phyloP scores from a whole-genome alignment of 2,888 invertebrate genomes.

The Zygothrica quintamaculata region DNA sequence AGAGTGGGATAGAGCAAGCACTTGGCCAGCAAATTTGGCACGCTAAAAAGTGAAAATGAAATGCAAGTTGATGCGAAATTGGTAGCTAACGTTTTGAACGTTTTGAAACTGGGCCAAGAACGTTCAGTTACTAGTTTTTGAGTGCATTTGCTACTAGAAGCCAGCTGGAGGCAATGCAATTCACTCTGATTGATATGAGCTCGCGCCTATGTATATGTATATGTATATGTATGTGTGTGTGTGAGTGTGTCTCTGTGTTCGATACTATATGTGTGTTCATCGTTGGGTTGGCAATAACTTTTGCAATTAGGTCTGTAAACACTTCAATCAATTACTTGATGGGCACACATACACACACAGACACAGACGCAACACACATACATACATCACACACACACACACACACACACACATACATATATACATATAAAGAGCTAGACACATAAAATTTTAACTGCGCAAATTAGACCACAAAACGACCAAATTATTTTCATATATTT shows the following conservation, averaged over 20 bases:
- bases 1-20: slow-evolving; percentile 3
- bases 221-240: no score
- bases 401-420: slow-evolving; percentile 9
- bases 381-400: slow-evolving; percentile 9
- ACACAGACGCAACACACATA: slow-evolving; percentile 1
- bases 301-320: slow-evolving; percentile 40
- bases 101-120: not conserved
- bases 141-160: no score
- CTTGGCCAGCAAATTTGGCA: slow-evolving; percentile 22
- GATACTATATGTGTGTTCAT: no score
- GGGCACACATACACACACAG: slow-evolving; percentile 7
- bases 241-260: no score
- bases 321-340: slow-evolving; percentile 49
- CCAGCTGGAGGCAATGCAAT: slow-evolving; percentile 4
- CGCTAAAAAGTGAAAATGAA: slow-evolving; percentile 23
- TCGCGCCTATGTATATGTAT: no score
- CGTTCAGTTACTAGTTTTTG: no score
- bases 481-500: slow-evolving; percentile 57
- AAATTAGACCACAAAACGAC: slow-evolving; percentile 53
- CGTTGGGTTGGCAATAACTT: slow-evolving; percentile 6
- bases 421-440: slow-evolving; percentile 6
- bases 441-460: not conserved
- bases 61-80: slow-evolving; percentile 10
- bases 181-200: not conserved
- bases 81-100: slow-evolving; percentile 3